phyloP scores from a whole-genome alignment of 2,888 invertebrate species.

The Drosophila setosimentum region DNA sequence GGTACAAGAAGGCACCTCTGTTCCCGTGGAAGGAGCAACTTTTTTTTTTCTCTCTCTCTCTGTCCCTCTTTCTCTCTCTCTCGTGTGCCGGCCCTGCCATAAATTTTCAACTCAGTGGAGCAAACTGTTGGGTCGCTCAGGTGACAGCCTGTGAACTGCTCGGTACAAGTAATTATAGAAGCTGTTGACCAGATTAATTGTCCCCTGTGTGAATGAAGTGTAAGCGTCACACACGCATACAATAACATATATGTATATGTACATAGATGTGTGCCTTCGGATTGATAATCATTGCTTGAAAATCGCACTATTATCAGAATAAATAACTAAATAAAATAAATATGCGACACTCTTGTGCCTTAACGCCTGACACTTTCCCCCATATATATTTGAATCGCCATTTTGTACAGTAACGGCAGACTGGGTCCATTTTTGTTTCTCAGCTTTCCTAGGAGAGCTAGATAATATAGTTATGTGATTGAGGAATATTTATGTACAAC shows the following conservation, averaged over 20 bases:
- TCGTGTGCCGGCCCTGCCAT: constrained; percentile 42
- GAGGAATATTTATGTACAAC: neutral
- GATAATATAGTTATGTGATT: neutral
- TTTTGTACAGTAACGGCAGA: neutral
- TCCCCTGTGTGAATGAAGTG: constrained; percentile 23
- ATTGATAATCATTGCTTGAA: neutral
- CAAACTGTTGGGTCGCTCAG: constrained; percentile 37
- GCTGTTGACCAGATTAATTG: constrained; percentile 76
- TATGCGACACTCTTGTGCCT: neutral
- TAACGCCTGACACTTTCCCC: neutral
- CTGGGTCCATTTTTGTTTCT: neutral
- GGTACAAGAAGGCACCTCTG: constrained; percentile 24
- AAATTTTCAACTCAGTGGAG: constrained; percentile 77
- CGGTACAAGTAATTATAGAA: constrained; percentile 68
- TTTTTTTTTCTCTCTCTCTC: neutral
- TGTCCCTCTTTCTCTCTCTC: neutral
- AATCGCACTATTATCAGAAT: neutral
- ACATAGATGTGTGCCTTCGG: neutral
- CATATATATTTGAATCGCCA: neutral
- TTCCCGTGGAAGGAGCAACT: neutral
- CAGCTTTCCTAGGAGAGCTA: neutral
- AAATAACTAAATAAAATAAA: neutral
- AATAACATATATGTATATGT: neutral
- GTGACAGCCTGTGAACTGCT: constrained; percentile 21
- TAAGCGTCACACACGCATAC: constrained; percentile 2